Evolutionary conservation across 2,113 vertebrate species (phyloP).

Genomic region (Macquaria ambigua): DNA sequence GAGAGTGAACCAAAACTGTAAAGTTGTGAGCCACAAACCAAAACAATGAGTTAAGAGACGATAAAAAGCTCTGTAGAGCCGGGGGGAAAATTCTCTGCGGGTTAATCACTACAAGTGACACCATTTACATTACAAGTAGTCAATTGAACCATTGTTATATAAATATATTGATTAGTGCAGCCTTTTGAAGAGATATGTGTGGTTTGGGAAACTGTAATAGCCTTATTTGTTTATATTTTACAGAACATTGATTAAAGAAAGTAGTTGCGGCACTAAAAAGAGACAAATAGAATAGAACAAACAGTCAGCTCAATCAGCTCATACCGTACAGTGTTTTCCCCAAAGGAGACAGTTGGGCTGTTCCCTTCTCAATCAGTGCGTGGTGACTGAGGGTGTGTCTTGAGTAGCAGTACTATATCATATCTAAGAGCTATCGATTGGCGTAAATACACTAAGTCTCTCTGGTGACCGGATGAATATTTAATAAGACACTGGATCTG

Average conservation of each 20-base stretch:
- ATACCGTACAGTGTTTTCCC: conserved; percentile 33
- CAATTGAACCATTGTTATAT: not conserved
- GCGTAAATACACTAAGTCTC: conserved; percentile 83
- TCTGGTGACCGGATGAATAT: conserved; percentile 87
- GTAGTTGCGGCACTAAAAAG: not conserved
- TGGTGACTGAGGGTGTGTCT: conserved; percentile 74
- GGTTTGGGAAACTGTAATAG: not conserved
- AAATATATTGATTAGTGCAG: conserved; percentile 1
- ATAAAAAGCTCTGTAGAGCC: not conserved
- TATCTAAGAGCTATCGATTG: conserved; percentile 91
- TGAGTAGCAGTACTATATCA: conserved; percentile 81
- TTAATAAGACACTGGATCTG: conserved; percentile 86
- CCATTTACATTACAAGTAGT: not conserved
- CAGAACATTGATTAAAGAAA: conserved; percentile 2
- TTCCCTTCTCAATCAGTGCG: conserved; percentile 67
- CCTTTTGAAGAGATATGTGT: not conserved
- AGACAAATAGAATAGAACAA: not conserved
- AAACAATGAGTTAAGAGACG: not conserved
- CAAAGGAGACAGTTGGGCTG: conserved; percentile 49
- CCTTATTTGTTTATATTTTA: conserved; percentile 4
- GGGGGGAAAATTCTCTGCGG: too few species aligned
- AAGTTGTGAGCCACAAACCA: not conserved
- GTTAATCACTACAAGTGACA: not conserved
- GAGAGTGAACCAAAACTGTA: not conserved
- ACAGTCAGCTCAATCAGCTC: conserved; percentile 37